Conservation (phyloP, 2,797 vertebrate genomes). For the Galagoides demidoff region DNA sequence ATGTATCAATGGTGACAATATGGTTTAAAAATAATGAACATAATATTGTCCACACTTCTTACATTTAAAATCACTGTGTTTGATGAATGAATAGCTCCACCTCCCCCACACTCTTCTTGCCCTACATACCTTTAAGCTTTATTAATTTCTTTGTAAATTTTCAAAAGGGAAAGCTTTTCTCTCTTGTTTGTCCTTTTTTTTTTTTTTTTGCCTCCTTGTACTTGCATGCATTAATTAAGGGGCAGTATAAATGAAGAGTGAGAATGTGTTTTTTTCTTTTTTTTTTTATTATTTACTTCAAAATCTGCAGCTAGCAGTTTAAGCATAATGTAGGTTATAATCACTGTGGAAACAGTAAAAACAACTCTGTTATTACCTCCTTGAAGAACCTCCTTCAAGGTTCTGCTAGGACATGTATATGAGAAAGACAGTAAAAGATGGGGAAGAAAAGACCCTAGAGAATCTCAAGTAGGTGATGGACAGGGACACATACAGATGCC, state of each 20-base stretch:
- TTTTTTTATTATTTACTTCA: slow-evolving; percentile 6
- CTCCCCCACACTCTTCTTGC: not conserved
- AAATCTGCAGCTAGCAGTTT: slow-evolving; percentile 29
- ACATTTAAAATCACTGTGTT: slow-evolving; percentile 24
- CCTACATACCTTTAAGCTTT: not conserved
- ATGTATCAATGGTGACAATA: not conserved
- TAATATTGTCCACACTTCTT: not conserved
- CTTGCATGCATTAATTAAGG: slow-evolving; percentile 55
- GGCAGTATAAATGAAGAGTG: slow-evolving; percentile 28
- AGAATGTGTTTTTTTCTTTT: slow-evolving; percentile 45
- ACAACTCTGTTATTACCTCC: slow-evolving; percentile 19
- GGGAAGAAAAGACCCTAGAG: not conserved
- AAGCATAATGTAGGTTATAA: slow-evolving; percentile 25
- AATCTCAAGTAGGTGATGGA: not conserved
- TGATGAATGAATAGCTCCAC: not conserved
- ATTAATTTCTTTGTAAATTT: slow-evolving; percentile 46
- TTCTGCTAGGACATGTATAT: slow-evolving; percentile 37
- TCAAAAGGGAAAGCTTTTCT: slow-evolving; percentile 17
- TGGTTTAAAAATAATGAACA: not conserved
- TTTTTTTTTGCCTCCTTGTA: slow-evolving; percentile 9
- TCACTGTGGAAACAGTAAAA: slow-evolving; percentile 17
- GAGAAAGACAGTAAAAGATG: not conserved
- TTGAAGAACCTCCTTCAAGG: not conserved
- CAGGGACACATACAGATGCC: not conserved
- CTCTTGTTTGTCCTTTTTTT: not conserved